Base-by-base conservation (phyloP, 2,888 invertebrate genomes). In the Drosophila tanythrix region DNA sequence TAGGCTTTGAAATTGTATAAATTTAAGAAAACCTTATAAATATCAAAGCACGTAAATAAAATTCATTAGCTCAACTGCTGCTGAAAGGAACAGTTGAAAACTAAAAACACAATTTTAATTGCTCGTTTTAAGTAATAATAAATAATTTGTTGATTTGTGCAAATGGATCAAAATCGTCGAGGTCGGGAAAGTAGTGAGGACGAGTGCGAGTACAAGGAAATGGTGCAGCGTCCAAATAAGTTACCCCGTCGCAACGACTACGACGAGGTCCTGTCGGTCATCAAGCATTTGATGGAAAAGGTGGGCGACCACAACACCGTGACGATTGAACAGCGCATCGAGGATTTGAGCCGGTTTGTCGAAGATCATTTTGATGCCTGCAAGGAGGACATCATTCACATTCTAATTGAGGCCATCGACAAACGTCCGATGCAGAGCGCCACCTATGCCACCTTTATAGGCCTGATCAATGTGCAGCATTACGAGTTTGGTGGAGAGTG, bases 401-500 rank as follows among this genome's bases (percentile, higher is more conserved):
- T 98, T 74, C 94, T 99, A 3, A 96, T 97, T 2, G 97, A 98
- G 89, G 99, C 99, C 94, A 98, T 98, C 21, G 96, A 97, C 60
- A 96, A 96, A 82, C 97, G 98, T 96, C 99, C 99, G 0, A 99
- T 99, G 92, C 99, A 99, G 93, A 97, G 98, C 90, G 98, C 99
- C 0, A 98, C 99, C 64, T 99, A 99, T 91, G 98, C 99, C 0
- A 99, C 99, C 0, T 94, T 99, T 15, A 98, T 99, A 61, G 99
- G 99, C 15, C 94, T 99, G 40, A 94, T 99, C 18, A 99, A 99
- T 93, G 98, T 98, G 0, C 98, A 98, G 92, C 98, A 99, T 92
- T 99, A 98, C 91, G 98, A 98, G 92, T 99, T 99, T 93, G 99
- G 99, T 33, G 99, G 98, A 58, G 99, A 99, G 94, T 98, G 98